A percentile compares a stretch with the other conserved stretches of the same genome.
Evolutionary conservation across 2,113 vertebrate species (phyloP).

Genomic region (Myrmecophaga tridactyla): DNA sequence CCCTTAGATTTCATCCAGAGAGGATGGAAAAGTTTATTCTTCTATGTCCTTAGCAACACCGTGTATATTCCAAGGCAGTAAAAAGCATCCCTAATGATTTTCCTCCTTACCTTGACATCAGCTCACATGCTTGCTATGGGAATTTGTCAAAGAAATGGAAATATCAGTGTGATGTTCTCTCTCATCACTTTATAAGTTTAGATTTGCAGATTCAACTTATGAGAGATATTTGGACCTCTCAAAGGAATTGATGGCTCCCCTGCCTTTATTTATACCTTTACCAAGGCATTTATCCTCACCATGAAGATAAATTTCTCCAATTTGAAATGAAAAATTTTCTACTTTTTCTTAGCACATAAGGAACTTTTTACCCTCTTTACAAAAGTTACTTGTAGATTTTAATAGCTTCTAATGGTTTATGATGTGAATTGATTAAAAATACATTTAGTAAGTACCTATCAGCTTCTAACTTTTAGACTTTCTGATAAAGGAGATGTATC

Average conservation of each 20-base stretch:
- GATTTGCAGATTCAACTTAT: slow-evolving; percentile 53
- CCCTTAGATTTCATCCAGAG: background rate
- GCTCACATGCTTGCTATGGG: background rate
- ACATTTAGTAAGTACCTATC: background rate
- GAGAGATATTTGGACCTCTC: slow-evolving; percentile 54
- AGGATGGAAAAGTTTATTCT: background rate
- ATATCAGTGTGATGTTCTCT: background rate
- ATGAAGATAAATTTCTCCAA: too few relatives aligned
- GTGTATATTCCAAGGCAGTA: background rate
- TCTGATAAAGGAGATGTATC: background rate
- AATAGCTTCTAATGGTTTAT: background rate
- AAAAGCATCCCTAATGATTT: background rate
- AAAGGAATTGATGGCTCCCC: slow-evolving; percentile 9
- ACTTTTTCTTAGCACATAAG: slow-evolving; percentile 4
- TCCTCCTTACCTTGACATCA: slow-evolving; percentile 36
- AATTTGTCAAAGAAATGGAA: slow-evolving; percentile 43
- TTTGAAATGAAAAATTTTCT: slow-evolving; percentile 33
- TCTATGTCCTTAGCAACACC: background rate
- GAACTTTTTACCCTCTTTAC: background rate
- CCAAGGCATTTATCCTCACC: slow-evolving; percentile 33
- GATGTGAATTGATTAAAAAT: slow-evolving; percentile 4
- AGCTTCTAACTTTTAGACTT: background rate
- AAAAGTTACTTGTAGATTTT: background rate
- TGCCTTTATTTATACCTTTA: slow-evolving; percentile 37
- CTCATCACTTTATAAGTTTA: slow-evolving; percentile 45